phyloP scores from a whole-genome alignment of 1,140 invertebrate species.

The Meloidogyne hapla region DNA sequence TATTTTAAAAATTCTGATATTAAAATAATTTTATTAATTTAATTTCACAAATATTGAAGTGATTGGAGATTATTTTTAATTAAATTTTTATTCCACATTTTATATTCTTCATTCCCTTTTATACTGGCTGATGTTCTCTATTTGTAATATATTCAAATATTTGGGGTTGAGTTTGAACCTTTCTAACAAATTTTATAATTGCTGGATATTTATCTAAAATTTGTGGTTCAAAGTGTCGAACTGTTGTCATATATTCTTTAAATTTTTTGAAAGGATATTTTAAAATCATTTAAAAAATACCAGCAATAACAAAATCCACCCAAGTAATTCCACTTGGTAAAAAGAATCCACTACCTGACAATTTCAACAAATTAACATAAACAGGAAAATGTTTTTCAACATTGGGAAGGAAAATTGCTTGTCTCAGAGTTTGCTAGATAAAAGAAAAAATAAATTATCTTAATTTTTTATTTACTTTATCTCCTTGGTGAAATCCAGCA shows the following conservation, averaged over 20 bases:
- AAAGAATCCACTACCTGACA: constrained; percentile 38
- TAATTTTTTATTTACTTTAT: constrained; percentile 16
- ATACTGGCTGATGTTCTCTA: constrained; percentile 36
- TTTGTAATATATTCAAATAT: constrained; percentile 36
- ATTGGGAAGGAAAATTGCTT: constrained; percentile 29
- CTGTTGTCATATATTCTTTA: constrained; percentile 37
- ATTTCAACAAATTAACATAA: constrained; percentile 33
- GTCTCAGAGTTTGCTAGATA: constrained; percentile 30
- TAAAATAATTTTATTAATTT: too few species aligned
- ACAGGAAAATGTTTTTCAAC: constrained; percentile 40
- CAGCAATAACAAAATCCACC: constrained; percentile 36
- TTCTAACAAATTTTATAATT: constrained; percentile 34
- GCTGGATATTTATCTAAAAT: constrained; percentile 38
- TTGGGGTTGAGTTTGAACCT: constrained; percentile 33
- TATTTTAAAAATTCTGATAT: too few species aligned
- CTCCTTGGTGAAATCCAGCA: constrained; percentile 38
- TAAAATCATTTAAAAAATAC: constrained; percentile 10
- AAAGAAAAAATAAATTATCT: neutral
- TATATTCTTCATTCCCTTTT: neutral
- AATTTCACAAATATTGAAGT: neutral
- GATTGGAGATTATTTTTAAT: neutral
- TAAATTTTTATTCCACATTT: neutral
- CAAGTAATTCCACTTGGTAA: constrained; percentile 31
- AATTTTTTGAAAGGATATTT: neutral
- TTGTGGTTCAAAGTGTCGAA: constrained; percentile 35